Percentiles rank a stretch among this genome's conserved stretches.
phyloP scores from a whole-genome alignment of 2,113 vertebrate genomes.

The Corythornis cristatus region DNA sequence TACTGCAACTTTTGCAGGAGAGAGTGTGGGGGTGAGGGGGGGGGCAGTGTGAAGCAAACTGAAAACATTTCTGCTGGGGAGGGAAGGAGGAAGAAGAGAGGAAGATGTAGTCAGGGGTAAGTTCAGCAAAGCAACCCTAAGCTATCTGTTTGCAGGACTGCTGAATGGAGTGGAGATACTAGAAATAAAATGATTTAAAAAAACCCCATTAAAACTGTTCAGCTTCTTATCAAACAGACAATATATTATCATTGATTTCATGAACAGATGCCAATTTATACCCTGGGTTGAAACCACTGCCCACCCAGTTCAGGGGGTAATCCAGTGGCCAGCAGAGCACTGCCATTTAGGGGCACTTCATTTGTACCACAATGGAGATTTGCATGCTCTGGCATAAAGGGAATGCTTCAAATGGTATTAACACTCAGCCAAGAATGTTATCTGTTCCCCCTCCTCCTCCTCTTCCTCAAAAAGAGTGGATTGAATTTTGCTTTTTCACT shows the following conservation, averaged over 20 bases:
- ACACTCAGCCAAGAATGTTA: not conserved
- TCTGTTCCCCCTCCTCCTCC: not conserved
- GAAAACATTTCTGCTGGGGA: not conserved
- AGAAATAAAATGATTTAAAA: not conserved
- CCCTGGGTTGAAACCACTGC: not conserved
- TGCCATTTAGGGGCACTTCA: not conserved
- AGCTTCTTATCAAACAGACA: not conserved
- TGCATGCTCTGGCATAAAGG: not conserved
- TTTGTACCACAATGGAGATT: conserved; percentile 60
- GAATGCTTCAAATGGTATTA: not conserved
- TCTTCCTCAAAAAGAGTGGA: not conserved
- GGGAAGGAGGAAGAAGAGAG: not conserved
- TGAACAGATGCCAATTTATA: not conserved
- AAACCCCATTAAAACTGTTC: not conserved
- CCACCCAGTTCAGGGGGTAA: not conserved
- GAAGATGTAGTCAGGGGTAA: not conserved
- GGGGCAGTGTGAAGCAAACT: not conserved
- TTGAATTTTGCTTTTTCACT: not conserved
- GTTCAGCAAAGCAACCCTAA: not conserved
- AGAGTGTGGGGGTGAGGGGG: not conserved
- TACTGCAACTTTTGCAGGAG: not conserved
- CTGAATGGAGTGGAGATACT: not conserved
- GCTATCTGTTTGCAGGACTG: not conserved
- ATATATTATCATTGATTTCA: not conserved
- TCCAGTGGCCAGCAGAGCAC: not conserved